These are phyloP conservation scores for Cryptotis parvus DNA, from an alignment of 2,113 vertebrate species.

Conservation along the genomic window DNA sequence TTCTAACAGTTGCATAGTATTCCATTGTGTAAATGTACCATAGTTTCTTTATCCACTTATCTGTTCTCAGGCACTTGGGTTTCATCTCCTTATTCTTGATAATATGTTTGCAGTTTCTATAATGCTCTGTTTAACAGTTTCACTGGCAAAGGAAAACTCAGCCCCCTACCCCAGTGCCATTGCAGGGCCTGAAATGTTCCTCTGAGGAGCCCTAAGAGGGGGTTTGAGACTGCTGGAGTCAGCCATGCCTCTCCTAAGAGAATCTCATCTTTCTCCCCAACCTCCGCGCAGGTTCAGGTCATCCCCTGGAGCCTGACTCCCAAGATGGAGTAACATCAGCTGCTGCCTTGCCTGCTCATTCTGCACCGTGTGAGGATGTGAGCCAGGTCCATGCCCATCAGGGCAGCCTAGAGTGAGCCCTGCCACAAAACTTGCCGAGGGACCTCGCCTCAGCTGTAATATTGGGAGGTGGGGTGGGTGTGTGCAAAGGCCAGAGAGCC, in stretches of 20 bases:
- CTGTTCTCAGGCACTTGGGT: neutral
- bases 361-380: neutral
- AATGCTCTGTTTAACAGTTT: neutral
- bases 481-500: too few species aligned
- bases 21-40: too few species aligned
- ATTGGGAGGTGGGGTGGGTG: too few species aligned
- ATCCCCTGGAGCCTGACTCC: neutral
- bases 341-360: neutral
- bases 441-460: neutral
- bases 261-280: too few species aligned
- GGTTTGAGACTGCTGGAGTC: neutral
- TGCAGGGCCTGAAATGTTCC: too few species aligned
- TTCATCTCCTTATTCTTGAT: neutral
- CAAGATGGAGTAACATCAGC: too few species aligned
- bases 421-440: neutral
- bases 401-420: neutral
- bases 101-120: neutral
- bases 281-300: neutral
- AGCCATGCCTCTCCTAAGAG: too few species aligned
- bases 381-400: neutral
- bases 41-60: too few species aligned
- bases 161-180: too few species aligned
- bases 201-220: too few species aligned
- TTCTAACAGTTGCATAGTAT: too few species aligned
- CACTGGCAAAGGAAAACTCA: neutral